Evolutionary conservation across 2,113 vertebrate genomes (phyloP), one percentile per base, ranked within the genome.

Genomic region (Ameiurus melas): DNA sequence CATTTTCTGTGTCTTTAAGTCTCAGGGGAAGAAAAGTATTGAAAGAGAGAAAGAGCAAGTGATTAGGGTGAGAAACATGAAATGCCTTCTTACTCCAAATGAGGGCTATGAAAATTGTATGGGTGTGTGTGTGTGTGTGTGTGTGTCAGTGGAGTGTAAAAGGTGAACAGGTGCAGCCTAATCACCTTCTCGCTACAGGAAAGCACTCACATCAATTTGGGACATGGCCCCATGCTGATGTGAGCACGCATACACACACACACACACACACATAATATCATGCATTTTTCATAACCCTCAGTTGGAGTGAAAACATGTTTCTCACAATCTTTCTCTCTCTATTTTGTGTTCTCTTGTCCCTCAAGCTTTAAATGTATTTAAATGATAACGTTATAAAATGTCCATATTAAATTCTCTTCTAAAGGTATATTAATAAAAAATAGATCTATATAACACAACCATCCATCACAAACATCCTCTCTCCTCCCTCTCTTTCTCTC

Each of bases 241-340:
- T 20, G 47, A 51, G 47, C 9, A 2, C 25, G 16, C 22, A 51
- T 10, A 27, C 25, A 51, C 43, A n/a, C 43, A 78, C 25, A n/a
- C 75, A 22, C 70, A 4, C 71, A 75, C 36, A 75, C 19, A 22
- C 70, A 73, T 19, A 75, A 16, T 19, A 20, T 20, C 77, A 94
- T 95, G 92, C 93, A 95, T 95, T 93, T 95, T 95, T 95, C 89
- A 95, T 94, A 94, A 94, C 86, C 53, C 47, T 75, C 87, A 89
- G 86, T 87, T 89, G 93, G 92, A 86, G 89, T 39, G 14, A 84
- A 89, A 57, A 89, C 36, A 62, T 33, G 25, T 6, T n/a, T 36
- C 57, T 36, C 20, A 30, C 58, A 1, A 70, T n/a, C 77, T 17
- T 12, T 17, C 47, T 30, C 25, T n/a, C 39, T 51, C 27, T 53